Evolutionary conservation across 2,113 vertebrate genomes (phyloP).

Genomic region (Plectropomus leopardus): DNA sequence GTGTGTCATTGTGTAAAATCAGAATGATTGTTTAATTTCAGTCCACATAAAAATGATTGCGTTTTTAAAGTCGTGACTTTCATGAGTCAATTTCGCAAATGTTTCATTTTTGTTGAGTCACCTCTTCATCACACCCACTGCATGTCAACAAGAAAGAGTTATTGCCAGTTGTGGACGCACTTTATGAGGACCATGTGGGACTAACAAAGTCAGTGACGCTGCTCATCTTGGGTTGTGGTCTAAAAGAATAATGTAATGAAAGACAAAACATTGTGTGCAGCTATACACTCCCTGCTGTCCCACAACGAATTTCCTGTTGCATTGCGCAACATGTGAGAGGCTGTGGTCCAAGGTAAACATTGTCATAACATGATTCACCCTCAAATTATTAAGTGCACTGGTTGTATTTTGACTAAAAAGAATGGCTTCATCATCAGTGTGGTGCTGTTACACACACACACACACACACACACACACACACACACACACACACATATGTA

Average conservation of each 20-base stretch:
- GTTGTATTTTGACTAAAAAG: conserved; percentile 11
- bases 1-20: background rate
- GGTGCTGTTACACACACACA: conserved; percentile 39
- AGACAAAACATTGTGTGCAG: background rate
- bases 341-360: conserved; percentile 50
- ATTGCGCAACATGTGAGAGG: conserved; percentile 54
- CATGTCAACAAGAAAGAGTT: background rate
- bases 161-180: background rate
- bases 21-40: background rate
- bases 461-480: no score
- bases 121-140: conserved; percentile 28
- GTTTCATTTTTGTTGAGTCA: background rate
- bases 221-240: conserved; percentile 17
- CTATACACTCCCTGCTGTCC: conserved; percentile 38
- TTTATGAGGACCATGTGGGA: background rate
- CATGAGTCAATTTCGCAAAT: background rate
- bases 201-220: background rate
- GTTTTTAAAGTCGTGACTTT: background rate
- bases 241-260: conserved; percentile 5
- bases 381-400: conserved; percentile 17
- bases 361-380: conserved; percentile 58
- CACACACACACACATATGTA: no score
- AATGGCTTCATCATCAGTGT: conserved; percentile 19
- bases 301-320: conserved; percentile 47
- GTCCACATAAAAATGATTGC: background rate